Conservation (phyloP, 2,113 vertebrate genomes). For the Phocoena sinus region DNA sequence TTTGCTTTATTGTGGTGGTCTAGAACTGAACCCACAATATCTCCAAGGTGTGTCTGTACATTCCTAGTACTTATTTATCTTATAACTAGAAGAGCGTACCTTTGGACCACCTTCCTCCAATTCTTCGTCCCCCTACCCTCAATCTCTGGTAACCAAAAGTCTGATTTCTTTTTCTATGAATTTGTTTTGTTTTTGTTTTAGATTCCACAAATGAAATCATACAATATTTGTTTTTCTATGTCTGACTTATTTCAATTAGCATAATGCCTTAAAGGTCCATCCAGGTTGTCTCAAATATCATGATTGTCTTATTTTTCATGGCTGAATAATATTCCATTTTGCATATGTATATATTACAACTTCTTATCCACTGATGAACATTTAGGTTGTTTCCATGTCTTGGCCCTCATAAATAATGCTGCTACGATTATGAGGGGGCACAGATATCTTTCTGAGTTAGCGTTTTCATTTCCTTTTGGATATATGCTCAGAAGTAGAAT, state of each 20-base stretch:
- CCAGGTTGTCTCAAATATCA: background rate
- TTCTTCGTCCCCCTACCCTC: background rate
- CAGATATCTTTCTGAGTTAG: background rate
- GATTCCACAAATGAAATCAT: background rate
- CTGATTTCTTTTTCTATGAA: background rate
- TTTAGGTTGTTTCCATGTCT: background rate
- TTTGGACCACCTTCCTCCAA: background rate
- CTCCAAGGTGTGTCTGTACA: too few species aligned
- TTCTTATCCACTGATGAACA: background rate
- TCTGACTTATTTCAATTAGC: background rate
- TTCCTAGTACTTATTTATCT: background rate
- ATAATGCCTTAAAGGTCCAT: background rate
- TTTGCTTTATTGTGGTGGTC: background rate
- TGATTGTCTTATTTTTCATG: background rate
- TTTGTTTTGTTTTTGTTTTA: background rate
- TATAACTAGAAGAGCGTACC: background rate
- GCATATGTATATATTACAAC: background rate
- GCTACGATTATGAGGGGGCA: background rate
- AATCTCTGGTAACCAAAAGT: background rate
- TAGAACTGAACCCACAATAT: background rate
- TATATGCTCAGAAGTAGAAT: background rate
- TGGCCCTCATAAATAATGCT: background rate
- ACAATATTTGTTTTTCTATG: background rate
- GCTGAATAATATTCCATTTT: background rate
- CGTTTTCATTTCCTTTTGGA: background rate